Percentiles rank a stretch among this genome's conserved stretches.
phyloP scores from a whole-genome alignment of 2,888 invertebrate genomes.

The Nomada goodeniana region DNA sequence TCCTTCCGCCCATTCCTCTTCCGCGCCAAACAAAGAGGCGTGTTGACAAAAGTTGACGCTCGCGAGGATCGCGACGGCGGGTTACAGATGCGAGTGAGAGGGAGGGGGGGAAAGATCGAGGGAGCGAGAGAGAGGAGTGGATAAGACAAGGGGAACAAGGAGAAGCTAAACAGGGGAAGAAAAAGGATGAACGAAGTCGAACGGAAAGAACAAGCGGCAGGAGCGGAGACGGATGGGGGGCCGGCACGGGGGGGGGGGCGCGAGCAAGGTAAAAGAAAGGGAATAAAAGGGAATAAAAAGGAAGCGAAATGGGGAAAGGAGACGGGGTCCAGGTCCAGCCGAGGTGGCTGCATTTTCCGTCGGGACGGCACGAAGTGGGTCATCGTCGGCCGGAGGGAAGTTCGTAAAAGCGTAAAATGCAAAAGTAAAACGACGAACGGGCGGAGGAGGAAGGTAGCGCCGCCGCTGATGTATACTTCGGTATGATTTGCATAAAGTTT shows the following conservation, averaged over 20 bases:
- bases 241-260: not conserved
- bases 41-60: slow-evolving; percentile 23
- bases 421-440: slow-evolving; percentile 46
- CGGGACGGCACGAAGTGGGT: slow-evolving; percentile 64
- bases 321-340: slow-evolving; percentile 18
- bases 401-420: slow-evolving; percentile 67
- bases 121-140: not conserved
- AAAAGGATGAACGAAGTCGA: slow-evolving; percentile 57
- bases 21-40: slow-evolving; percentile 23
- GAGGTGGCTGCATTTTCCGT: slow-evolving; percentile 44
- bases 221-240: slow-evolving; percentile 10
- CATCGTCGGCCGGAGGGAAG: slow-evolving; percentile 56
- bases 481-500: slow-evolving; percentile 73
- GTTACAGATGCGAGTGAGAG: not conserved
- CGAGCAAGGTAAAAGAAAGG: not conserved
- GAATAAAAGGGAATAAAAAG: slow-evolving; percentile 19
- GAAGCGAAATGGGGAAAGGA: slow-evolving; percentile 4
- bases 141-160: too few relatives aligned
- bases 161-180: not conserved
- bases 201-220: slow-evolving; percentile 47
- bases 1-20: not conserved
- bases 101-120: not conserved
- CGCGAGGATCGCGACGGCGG: not conserved
- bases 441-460: slow-evolving; percentile 29
- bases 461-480: slow-evolving; percentile 58